These are phyloP conservation scores for rat (Rattus norvegicus) DNA, from an alignment of 2,113 vertebrate species.

Conservation along the genomic window GRCr8 NC_086024.1:114691501-114692000, in stretches of 20 bases:
- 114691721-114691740: background rate
- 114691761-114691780: background rate
- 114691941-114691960: background rate
- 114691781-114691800: background rate
- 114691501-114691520: background rate
- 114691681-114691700: background rate
- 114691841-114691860: background rate
- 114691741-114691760: background rate
- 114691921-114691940: background rate
- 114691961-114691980: background rate
- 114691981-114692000: background rate
- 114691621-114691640: background rate
- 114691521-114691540: background rate
- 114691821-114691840: background rate
- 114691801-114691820: background rate
- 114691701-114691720: background rate
- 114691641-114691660: background rate
- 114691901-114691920: background rate
- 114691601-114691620: background rate
- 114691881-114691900: rapidly evolving
- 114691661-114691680: background rate
- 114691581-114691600: background rate
- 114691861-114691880: background rate
- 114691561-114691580: background rate
- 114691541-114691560: background rate